Percentiles rank a stretch among this genome's conserved stretches.
Conservation (phyloP, 2,888 invertebrate genomes). For the Fragum fragum region DNA sequence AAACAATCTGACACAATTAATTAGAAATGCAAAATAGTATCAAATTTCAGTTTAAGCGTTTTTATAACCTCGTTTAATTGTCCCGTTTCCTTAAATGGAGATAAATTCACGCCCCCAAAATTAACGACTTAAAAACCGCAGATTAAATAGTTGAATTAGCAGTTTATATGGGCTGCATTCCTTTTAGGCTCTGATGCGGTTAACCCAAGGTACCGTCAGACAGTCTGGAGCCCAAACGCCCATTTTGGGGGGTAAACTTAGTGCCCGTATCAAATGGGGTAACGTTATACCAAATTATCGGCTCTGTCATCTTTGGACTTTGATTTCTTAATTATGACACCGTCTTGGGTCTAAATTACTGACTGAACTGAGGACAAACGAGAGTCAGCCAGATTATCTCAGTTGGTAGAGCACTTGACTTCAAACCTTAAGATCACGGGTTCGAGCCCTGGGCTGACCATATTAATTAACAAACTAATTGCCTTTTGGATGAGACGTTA, state of each 20-base stretch:
- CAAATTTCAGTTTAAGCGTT: not conserved
- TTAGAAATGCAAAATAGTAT: constrained; percentile 6
- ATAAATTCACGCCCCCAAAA: constrained; percentile 12
- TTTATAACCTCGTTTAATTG: constrained; percentile 5
- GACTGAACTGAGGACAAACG: not conserved
- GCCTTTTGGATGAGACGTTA: no score
- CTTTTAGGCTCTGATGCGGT: constrained; percentile 9
- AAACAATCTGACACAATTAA: not conserved
- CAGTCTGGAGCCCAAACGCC: constrained; percentile 24
- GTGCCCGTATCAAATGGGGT: constrained; percentile 20
- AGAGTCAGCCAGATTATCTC: no score
- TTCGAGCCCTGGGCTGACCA: no score
- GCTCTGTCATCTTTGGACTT: constrained; percentile 1
- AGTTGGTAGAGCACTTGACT: no score
- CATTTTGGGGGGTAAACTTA: constrained; percentile 18
- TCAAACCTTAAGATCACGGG: no score
- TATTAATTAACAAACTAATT: no score
- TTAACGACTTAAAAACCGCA: constrained; percentile 6
- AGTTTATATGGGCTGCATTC: constrained; percentile 17
- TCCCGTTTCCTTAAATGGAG: not conserved
- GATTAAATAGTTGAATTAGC: constrained; percentile 10
- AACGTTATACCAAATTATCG: constrained; percentile 17
- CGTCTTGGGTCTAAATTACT: not conserved
- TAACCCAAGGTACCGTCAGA: constrained; percentile 12
- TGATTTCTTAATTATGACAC: constrained; percentile 11